Conservation (phyloP, 2,888 invertebrate species). For the Proisotoma minuta region DNA sequence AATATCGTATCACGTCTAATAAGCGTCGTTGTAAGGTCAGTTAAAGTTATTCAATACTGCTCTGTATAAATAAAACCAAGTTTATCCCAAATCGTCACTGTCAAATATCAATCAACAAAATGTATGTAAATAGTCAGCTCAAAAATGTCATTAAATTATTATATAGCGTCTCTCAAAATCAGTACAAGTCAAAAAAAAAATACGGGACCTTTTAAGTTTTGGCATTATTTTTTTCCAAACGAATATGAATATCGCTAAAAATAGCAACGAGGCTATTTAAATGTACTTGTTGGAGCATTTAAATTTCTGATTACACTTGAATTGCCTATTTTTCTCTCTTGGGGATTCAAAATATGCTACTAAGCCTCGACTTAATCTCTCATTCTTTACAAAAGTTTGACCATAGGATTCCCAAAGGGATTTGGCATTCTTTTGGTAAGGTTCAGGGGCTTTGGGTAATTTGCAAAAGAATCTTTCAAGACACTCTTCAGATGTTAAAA, state of each 20-base stretch:
- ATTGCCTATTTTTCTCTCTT: constrained; percentile 33
- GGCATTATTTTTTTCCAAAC: too few relatives aligned
- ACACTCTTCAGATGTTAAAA: constrained; percentile 45
- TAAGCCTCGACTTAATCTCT: constrained; percentile 35
- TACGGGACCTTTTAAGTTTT: too few relatives aligned
- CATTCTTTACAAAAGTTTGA: constrained; percentile 30
- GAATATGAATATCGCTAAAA: too few relatives aligned
- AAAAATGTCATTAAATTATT: too few relatives aligned
- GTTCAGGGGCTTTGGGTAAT: constrained; percentile 42
- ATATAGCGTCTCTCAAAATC: too few relatives aligned
- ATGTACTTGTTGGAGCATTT: constrained; percentile 45
- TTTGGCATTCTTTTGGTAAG: constrained; percentile 38
- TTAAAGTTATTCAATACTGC: not conserved
- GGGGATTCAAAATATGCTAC: constrained; percentile 40
- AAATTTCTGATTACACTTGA: constrained; percentile 44
- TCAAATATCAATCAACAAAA: too few relatives aligned
- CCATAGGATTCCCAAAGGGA: constrained; percentile 43
- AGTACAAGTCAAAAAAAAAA: too few relatives aligned
- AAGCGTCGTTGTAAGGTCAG: constrained; percentile 1
- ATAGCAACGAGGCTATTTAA: too few relatives aligned
- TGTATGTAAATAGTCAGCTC: too few relatives aligned
- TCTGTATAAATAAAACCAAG: not conserved
- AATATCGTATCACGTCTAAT: not conserved
- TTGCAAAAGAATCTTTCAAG: constrained; percentile 44
- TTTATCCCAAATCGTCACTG: not conserved